These are phyloP conservation scores for Drosophila serrata DNA, from an alignment of 1,140 invertebrate species.

Conservation along the genomic window DNA sequence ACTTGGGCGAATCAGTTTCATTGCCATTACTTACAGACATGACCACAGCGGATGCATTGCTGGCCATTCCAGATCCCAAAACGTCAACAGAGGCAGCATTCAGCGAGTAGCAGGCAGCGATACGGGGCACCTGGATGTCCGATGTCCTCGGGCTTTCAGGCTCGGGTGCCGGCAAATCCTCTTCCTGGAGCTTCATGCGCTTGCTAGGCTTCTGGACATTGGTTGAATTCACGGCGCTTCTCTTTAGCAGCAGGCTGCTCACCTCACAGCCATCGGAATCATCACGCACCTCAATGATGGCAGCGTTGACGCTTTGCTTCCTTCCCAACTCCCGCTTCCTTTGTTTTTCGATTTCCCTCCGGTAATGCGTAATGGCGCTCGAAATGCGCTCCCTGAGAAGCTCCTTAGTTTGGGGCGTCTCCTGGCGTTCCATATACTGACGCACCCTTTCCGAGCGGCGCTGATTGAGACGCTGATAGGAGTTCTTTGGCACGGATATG, in stretches of 20 bases:
- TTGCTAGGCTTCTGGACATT: conserved; percentile 6
- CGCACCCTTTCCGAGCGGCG: conserved; percentile 20
- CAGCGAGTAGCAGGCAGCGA: conserved; percentile 69
- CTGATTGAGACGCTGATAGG: conserved; percentile 61
- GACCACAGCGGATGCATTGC: conserved; percentile 8
- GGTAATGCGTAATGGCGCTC: conserved; percentile 52
- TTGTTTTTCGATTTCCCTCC: conserved; percentile 58
- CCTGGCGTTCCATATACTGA: conserved; percentile 1
- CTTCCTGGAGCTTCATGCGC: conserved; percentile 22
- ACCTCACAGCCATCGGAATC: conserved; percentile 57
- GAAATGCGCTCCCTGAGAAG: conserved; percentile 40
- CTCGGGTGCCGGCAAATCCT: background rate
- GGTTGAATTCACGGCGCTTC: background rate
- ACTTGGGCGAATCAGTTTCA: conserved; percentile 28
- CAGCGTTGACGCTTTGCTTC: background rate
- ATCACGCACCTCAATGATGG: conserved; percentile 53
- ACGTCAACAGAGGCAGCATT: conserved; percentile 30
- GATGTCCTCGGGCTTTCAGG: background rate
- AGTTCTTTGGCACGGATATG: conserved; percentile 58
- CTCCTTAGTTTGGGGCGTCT: conserved; percentile 34
- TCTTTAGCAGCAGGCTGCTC: background rate
- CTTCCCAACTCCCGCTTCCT: conserved; percentile 32
- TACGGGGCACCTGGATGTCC: conserved; percentile 65
- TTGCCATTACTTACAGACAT: background rate
- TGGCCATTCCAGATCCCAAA: conserved; percentile 20